A percentile compares a stretch with the other conserved stretches of the same genome.
Conservation (phyloP, 23 tunicate genomes). For the Trididemnum clinides region DNA sequence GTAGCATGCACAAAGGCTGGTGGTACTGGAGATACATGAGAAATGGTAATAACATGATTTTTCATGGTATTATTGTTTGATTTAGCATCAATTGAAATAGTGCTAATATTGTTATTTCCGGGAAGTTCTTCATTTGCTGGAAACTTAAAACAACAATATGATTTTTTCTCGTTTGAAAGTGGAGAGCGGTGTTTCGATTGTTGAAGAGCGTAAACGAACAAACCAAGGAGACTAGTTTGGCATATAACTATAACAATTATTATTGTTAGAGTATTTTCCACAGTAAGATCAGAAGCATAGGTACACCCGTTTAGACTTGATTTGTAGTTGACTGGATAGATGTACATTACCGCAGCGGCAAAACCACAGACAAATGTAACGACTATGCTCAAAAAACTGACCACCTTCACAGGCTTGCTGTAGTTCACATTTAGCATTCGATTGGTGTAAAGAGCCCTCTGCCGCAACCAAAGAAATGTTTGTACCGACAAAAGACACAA, state of each 20-base stretch:
- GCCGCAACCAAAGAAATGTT: slow-evolving; percentile 2
- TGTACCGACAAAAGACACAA: neutral
- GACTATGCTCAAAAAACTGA: neutral
- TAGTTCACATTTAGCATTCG: slow-evolving; percentile 10
- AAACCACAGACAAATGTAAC: neutral
- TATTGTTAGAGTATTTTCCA: neutral
- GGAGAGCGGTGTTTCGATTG: neutral
- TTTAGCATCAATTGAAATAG: no score
- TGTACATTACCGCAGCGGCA: neutral
- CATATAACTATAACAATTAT: neutral
- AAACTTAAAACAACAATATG: no score
- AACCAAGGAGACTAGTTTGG: neutral
- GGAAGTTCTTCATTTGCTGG: no score
- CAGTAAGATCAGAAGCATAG: neutral
- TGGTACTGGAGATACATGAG: neutral
- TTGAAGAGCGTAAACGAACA: neutral
- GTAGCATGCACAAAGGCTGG: neutral
- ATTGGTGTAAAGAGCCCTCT: slow-evolving; percentile 12
- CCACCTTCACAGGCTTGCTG: slow-evolving; percentile 1
- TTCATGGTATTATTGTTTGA: neutral
- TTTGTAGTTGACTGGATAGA: neutral
- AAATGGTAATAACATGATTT: neutral
- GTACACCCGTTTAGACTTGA: neutral
- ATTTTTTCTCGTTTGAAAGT: no score
- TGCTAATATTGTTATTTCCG: no score